A percentile compares a stretch with the other conserved stretches of the same genome.
Evolutionary conservation across 1,140 invertebrate genomes (phyloP).

Genomic region (Wiebesia pumilae): DNA sequence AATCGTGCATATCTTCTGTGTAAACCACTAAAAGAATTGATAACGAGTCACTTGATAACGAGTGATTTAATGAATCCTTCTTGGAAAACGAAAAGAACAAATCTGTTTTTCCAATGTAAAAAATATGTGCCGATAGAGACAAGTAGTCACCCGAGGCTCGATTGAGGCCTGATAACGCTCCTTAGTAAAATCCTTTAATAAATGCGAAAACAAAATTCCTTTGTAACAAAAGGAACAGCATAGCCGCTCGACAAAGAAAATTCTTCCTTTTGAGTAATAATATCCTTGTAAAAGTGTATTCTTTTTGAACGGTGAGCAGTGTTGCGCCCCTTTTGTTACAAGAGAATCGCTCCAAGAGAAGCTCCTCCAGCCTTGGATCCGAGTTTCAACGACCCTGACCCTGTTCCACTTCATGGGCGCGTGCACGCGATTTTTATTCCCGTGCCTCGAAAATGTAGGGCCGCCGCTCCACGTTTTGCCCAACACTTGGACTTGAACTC

Average conservation of each 20-base stretch:
- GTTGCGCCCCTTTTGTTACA: too few relatives aligned
- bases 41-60: background rate
- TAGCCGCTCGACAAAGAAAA: background rate
- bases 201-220: background rate
- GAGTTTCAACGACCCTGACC: slow-evolving; percentile 34
- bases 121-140: too few relatives aligned
- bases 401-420: slow-evolving; percentile 22
- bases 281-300: background rate
- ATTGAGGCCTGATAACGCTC: too few relatives aligned
- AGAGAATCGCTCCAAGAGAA: background rate
- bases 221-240: background rate
- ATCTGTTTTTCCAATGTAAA: too few relatives aligned
- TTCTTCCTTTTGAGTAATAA: too few relatives aligned
- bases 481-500: too few relatives aligned
- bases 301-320: too few relatives aligned
- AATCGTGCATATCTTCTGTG: background rate
- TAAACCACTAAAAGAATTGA: background rate
- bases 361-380: background rate
- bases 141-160: background rate
- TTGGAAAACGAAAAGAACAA: background rate
- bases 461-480: too few relatives aligned
- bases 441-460: slow-evolving; percentile 1
- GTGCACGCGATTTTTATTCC: slow-evolving; percentile 1
- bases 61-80: background rate
- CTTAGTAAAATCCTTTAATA: too few relatives aligned